Evolutionary conservation across 2,888 invertebrate species (phyloP).

Genomic region (Mylabris sibirica): DNA sequence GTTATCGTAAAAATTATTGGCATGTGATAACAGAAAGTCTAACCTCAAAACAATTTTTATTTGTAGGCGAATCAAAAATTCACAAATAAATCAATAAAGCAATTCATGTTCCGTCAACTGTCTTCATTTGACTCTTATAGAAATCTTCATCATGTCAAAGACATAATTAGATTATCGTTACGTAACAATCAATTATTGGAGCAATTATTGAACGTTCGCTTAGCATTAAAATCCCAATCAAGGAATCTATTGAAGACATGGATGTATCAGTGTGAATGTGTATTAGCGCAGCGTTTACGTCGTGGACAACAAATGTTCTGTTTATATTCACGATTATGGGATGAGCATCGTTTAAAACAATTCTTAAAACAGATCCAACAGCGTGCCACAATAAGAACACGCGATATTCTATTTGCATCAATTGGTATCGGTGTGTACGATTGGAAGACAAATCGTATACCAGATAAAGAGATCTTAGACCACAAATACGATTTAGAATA

Average conservation of each 20-base stretch:
- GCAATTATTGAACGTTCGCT: conserved; percentile 35
- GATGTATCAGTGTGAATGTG: conserved; percentile 66
- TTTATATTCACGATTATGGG: conserved; percentile 71
- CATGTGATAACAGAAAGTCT: conserved; percentile 35
- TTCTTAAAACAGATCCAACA: conserved; percentile 62
- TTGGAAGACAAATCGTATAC: conserved; percentile 70
- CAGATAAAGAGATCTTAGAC: conserved; percentile 65
- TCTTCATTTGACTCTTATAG: conserved; percentile 38
- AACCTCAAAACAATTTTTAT: conserved; percentile 51
- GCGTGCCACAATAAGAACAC: conserved; percentile 61
- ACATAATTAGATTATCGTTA: conserved; percentile 39
- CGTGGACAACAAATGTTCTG: conserved; percentile 71
- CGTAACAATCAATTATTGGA: conserved; percentile 38
- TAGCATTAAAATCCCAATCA: conserved; percentile 61
- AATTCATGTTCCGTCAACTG: conserved; percentile 46
- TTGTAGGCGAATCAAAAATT: conserved; percentile 34
- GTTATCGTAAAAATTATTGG: background rate
- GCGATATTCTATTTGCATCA: conserved; percentile 66
- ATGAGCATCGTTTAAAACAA: conserved; percentile 66
- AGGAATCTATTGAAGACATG: conserved; percentile 64
- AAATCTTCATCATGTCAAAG: conserved; percentile 38
- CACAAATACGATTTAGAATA: conserved; percentile 69
- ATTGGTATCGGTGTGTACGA: conserved; percentile 66
- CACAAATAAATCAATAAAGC: conserved; percentile 30
- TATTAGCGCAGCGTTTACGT: conserved; percentile 68